These are phyloP conservation scores for Cyprichromis sp. DNA, from an alignment of 2,113 vertebrate genomes.

Conservation along the genomic window DNA sequence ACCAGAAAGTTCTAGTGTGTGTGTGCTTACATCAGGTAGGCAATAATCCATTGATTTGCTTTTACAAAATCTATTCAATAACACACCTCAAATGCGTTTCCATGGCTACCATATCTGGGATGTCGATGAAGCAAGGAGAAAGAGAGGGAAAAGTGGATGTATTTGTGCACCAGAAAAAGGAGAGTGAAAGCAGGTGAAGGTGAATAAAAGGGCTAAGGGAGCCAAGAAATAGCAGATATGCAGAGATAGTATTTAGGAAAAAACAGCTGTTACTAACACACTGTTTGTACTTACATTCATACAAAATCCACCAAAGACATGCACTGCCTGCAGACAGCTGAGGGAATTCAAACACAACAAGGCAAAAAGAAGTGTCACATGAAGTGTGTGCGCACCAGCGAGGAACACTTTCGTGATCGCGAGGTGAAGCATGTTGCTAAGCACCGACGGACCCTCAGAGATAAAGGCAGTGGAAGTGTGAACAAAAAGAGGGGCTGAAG, in stretches of 20 bases:
- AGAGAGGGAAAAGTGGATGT: neutral
- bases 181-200: neutral
- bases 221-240: neutral
- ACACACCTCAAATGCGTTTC: constrained; percentile 20
- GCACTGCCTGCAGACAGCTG: neutral
- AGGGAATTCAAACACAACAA: neutral
- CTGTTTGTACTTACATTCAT: neutral
- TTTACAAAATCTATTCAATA: constrained; percentile 21
- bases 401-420: neutral
- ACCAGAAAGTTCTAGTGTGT: neutral
- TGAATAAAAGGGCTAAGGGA: neutral
- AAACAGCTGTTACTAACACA: neutral
- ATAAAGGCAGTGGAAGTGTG: neutral
- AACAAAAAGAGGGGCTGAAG: neutral
- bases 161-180: neutral
- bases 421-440: constrained; percentile 22
- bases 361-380: neutral
- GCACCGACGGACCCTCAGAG: constrained; percentile 13
- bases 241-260: neutral
- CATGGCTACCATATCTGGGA: constrained; percentile 42
- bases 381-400: neutral
- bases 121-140: neutral
- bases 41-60: constrained; percentile 4
- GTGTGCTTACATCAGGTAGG: neutral
- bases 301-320: neutral